phyloP scores from a whole-genome alignment of 2,797 vertebrate species.

The Sebastes elongatus region DNA sequence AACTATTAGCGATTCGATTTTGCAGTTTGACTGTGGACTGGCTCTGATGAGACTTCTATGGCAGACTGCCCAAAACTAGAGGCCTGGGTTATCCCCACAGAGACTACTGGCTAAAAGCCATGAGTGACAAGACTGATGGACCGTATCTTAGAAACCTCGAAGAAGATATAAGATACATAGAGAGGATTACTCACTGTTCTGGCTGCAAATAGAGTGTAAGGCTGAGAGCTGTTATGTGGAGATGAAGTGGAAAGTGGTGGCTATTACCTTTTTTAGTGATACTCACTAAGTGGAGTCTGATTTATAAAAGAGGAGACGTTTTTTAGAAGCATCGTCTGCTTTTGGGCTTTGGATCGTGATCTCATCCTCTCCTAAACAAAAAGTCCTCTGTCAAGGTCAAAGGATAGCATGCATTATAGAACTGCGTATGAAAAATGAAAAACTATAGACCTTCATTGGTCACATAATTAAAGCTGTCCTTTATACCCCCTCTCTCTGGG shows the following conservation, averaged over 20 bases:
- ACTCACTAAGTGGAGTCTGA: not conserved
- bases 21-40: not conserved
- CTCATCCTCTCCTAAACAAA: conserved; percentile 2
- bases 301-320: not conserved
- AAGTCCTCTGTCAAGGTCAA: conserved; percentile 13
- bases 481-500: not conserved
- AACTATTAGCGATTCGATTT: conserved; percentile 8
- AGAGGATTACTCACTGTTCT: not conserved
- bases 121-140: not conserved
- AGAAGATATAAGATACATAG: not conserved
- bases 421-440: conserved; percentile 15
- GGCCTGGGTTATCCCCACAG: not conserved
- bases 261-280: not conserved
- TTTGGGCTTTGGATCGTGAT: not conserved
- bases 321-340: not conserved
- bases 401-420: conserved; percentile 27
- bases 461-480: conserved; percentile 34
- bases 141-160: not conserved
- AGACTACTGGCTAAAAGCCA: not conserved
- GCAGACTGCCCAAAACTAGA: not conserved
- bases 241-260: not conserved
- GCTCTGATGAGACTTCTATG: conserved; percentile 1
- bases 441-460: conserved; percentile 5
- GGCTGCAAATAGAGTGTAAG: not conserved
- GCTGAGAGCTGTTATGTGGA: too few relatives aligned